Evolutionary conservation across 2,888 invertebrate species (phyloP).

Genomic region (Eubasilissa splendida): DNA sequence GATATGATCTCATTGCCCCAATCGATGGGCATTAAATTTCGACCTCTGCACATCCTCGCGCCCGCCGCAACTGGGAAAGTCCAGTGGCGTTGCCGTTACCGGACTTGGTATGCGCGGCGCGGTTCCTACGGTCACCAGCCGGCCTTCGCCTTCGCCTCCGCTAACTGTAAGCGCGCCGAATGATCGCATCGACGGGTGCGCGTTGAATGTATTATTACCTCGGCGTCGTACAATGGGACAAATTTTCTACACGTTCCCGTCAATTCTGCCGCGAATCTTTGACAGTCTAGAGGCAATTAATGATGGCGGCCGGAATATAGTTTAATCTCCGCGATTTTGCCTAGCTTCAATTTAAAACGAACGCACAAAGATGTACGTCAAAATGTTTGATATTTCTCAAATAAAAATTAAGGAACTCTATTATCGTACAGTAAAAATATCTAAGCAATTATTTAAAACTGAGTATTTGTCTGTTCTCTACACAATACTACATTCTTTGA

Average conservation of each 20-base stretch:
- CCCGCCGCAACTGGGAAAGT: slow-evolving; percentile 24
- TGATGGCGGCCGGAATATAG: too few species aligned
- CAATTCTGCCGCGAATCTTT: not conserved
- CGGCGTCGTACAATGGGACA: not conserved
- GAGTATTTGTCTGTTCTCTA: too few species aligned
- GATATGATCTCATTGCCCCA: slow-evolving; percentile 9
- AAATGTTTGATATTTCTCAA: too few species aligned
- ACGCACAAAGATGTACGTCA: too few species aligned
- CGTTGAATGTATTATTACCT: slow-evolving; percentile 14
- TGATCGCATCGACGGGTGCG: slow-evolving; percentile 29
- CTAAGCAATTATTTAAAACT: too few species aligned
- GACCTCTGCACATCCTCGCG: not conserved
- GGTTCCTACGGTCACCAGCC: slow-evolving; percentile 32
- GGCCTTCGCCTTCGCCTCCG: slow-evolving; percentile 36
- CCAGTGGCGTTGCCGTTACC: slow-evolving; percentile 25
- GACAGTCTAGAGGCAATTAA: too few species aligned
- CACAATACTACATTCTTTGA: too few species aligned
- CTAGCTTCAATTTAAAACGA: too few species aligned
- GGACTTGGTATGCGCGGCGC: slow-evolving; percentile 26
- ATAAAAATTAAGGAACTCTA: too few species aligned
- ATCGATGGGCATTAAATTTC: slow-evolving; percentile 13
- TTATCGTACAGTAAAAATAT: too few species aligned
- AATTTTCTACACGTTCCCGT: slow-evolving; percentile 2
- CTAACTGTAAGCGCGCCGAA: slow-evolving; percentile 39
- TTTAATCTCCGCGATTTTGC: too few species aligned